Evolutionary conservation across 2,888 invertebrate genomes (phyloP).

Genomic region (Amphipoea lucens): DNA sequence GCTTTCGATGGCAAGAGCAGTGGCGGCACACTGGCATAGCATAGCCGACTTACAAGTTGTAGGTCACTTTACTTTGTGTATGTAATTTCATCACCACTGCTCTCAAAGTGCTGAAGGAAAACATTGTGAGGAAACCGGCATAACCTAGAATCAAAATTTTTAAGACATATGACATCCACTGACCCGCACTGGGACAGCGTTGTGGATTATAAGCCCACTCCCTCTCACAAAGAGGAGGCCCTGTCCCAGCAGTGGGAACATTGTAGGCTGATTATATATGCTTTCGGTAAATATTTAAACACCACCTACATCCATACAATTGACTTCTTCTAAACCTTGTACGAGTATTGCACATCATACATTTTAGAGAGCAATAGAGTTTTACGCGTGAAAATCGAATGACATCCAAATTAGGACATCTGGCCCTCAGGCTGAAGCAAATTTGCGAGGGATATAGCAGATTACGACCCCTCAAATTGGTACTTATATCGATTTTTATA

Average conservation of each 20-base stretch:
- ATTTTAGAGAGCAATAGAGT: slow-evolving; percentile 46
- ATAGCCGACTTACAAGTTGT: background rate
- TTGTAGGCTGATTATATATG: background rate
- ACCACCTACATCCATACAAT: background rate
- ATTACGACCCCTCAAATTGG: slow-evolving; percentile 56
- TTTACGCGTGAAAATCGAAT: slow-evolving; percentile 54
- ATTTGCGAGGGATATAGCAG: slow-evolving; percentile 58
- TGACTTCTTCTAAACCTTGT: slow-evolving; percentile 3
- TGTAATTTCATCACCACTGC: background rate
- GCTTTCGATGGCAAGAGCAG: background rate
- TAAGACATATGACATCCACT: background rate
- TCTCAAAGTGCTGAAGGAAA: background rate
- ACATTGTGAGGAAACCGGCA: background rate
- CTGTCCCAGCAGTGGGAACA: background rate
- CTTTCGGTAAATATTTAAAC: slow-evolving; percentile 1
- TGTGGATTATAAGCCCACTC: background rate
- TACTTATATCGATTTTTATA: slow-evolving; percentile 57
- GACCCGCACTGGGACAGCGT: background rate
- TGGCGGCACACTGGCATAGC: background rate
- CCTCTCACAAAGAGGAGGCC: background rate
- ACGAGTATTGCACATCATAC: slow-evolving; percentile 3
- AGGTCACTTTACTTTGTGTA: background rate
- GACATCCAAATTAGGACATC: slow-evolving; percentile 53
- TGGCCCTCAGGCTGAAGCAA: slow-evolving; percentile 53
- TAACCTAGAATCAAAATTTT: no score